Evolutionary conservation across 53 echinoderm and acorn worm species (phyloP), one percentile per base, ranked within the genome.

Genomic region (Antedon mediterranea): DNA sequence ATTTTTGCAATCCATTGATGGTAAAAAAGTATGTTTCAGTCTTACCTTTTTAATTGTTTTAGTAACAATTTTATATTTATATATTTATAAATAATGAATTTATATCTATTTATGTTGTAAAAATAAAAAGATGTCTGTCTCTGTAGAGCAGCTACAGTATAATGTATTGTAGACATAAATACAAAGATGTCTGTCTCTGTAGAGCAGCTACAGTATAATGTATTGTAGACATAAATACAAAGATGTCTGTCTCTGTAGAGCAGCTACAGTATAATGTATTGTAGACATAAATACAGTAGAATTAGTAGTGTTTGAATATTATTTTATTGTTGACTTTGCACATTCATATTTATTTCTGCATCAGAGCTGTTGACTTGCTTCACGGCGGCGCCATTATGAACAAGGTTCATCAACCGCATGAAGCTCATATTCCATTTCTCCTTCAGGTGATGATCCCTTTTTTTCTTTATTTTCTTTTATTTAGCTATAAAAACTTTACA

Each of bases 311-410:
- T 28, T 6, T 28, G 28, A 32, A 23, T 27, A 41, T 77, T 0
- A 34, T 82, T 31, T 73, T 20, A 31, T 80, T 32, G 26, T 76
- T 15, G 9, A n/a, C 27, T 13, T 33, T 76, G n/a, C n/a, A n/a
- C n/a, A 81, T 77, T 28, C 8, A 41, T 43, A 28, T 37, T 74
- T 26, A 26, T 72, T 34, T 71, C 43, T 31, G 23, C 57, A 41
- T 31, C 74, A 98, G 98, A 74, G 90, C 98, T 73, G 88, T 92
- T 28, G 98, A 98, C 44, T 75, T 98, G 14, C 79, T 98, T 15
- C 92, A 90, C 74, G 90, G 85, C 73, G 98, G 98, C 73, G 98
- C 90, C 43, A 79, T 98, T 18, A 82, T 98, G 98, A 98, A 98
- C 77, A 92, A 86, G 79, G 90, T 92, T 32, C 92, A 90, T 79